Base-by-base conservation (phyloP, 1,140 invertebrate genomes). In the Theocolax elegans region DNA sequence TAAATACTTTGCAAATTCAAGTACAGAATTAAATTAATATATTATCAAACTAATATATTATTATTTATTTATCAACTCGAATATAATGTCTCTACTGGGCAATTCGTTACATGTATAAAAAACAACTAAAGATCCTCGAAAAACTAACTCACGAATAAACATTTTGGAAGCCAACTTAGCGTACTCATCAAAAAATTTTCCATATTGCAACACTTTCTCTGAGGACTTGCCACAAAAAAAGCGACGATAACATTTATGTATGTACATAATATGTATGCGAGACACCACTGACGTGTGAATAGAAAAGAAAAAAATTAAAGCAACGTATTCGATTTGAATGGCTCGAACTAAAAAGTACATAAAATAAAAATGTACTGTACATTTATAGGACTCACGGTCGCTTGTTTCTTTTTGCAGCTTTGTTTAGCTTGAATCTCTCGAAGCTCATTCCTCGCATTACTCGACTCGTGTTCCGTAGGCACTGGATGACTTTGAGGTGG, bases 391-490 rank as follows among this genome's bases (percentile, higher is more conserved):
- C 90, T 90, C 77, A 91, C 91, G 67, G 90, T 90, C 51, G 91
- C 88, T 81, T 94, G 91, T 81, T 95, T 96, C 80, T 94, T 94
- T 73, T 92, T 91, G 64, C 69, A 80, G 56, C 77, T 77, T 46
- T 85, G 83, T 63, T 85, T 90, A 1, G 88, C 87, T 42, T 89
- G 87, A 72, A 92, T 89, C 82, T 94, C 93, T n/a, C 89, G 85
- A 25, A 94, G 81, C 79, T 94, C 93, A 76, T 93, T 94, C 66
- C 88, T 88, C 17, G 89, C 89, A 76, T 92, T 92, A 17, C 89
- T 89, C 9, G 88, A 87, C 69, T 90, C 90, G 71, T 92, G 90
- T 76, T 92, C 90, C 0, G 87, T 84, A 1, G 89, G 87, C 49
- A 87, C 83, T 7, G 86, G 80, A 70, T 87, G 87, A 19, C 74